Evolutionary conservation across 2,113 vertebrate species (phyloP).

Genomic region (Bufo bufo): DNA sequence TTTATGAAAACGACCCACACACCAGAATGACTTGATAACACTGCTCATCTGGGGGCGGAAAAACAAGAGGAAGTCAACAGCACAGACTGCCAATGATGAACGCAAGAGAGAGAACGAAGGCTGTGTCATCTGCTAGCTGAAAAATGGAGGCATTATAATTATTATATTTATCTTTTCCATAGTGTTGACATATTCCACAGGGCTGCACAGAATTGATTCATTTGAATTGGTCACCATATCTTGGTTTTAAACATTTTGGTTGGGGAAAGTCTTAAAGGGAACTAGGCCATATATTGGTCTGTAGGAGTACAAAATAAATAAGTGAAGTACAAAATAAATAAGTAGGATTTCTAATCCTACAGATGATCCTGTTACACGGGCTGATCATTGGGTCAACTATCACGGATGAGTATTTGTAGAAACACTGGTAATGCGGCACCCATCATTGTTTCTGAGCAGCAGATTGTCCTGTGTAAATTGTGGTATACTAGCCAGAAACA

Average conservation of each 20-base stretch:
- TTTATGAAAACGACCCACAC: slow-evolving; percentile 33
- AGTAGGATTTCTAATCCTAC: no score
- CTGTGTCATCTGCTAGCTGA: slow-evolving; percentile 21
- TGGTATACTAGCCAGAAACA: no score
- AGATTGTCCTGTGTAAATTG: no score
- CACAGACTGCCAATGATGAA: slow-evolving; percentile 45
- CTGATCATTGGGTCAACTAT: no score
- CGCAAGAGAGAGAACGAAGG: slow-evolving; percentile 3
- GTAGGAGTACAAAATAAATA: neutral
- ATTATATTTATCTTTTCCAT: neutral
- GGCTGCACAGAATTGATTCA: neutral
- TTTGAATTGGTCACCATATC: neutral
- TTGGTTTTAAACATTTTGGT: neutral
- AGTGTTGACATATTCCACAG: neutral
- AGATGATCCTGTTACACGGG: no score
- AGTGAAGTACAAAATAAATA: no score
- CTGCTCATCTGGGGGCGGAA: slow-evolving; percentile 36
- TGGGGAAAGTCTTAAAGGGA: no score
- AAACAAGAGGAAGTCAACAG: slow-evolving; percentile 45
- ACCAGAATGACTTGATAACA: slow-evolving; percentile 28
- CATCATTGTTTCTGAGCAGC: no score
- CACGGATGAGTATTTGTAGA: no score
- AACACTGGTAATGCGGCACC: no score
- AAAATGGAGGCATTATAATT: neutral
- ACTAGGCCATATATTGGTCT: neutral